phyloP scores from a whole-genome alignment of 1,140 invertebrate genomes.

The Drusus annulatus region DNA sequence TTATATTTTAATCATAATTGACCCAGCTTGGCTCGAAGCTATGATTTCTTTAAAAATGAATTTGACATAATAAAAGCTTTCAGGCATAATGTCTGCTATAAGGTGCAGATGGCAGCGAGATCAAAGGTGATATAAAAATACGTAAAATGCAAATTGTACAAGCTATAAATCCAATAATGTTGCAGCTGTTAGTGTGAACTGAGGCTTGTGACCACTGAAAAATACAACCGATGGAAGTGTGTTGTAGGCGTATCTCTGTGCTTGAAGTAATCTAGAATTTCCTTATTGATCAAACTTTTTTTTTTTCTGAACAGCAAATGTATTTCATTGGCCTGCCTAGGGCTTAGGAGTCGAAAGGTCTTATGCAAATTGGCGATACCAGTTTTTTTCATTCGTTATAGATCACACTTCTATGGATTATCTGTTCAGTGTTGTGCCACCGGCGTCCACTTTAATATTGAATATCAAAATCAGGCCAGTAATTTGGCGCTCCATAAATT shows the following conservation, averaged over 20 bases:
- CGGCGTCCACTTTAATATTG: conserved; percentile 15
- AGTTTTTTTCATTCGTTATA: too few species aligned
- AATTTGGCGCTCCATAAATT: conserved; percentile 26
- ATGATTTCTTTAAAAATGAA: conserved; percentile 20
- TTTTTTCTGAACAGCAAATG: too few species aligned
- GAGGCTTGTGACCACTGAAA: neutral
- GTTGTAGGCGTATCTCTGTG: too few species aligned
- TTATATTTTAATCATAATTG: conserved; percentile 23
- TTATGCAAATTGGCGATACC: too few species aligned
- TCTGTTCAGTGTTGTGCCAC: neutral
- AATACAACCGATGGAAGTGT: too few species aligned
- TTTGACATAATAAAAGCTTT: conserved; percentile 29
- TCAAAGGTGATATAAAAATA: conserved; percentile 35
- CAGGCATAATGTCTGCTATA: neutral
- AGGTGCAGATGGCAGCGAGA: conserved; percentile 1
- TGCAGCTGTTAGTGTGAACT: neutral
- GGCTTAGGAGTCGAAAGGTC: too few species aligned
- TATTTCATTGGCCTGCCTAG: too few species aligned
- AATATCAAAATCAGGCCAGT: conserved; percentile 14
- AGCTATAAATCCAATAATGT: conserved; percentile 3
- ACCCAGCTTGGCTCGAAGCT: neutral
- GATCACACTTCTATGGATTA: too few species aligned
- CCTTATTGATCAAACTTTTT: too few species aligned
- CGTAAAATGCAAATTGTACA: neutral
- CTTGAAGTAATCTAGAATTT: too few species aligned